These are phyloP conservation scores for Eulemur macaco DNA, from an alignment of 2,113 vertebrate species.

Conservation along the genomic window DNA sequence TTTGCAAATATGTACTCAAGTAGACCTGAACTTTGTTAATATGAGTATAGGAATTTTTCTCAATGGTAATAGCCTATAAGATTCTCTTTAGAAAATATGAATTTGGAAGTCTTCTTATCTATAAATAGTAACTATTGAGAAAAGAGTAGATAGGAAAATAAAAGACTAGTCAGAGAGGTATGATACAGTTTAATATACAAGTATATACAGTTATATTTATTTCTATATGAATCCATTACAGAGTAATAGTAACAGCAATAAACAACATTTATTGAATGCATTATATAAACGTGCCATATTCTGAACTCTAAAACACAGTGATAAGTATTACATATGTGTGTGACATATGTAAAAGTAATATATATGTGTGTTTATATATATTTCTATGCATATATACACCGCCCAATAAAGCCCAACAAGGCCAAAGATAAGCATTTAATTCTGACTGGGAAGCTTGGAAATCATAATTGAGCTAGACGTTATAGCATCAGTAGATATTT, in stretches of 20 bases:
- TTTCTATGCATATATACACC: background rate
- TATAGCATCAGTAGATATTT: background rate
- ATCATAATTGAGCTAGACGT: background rate
- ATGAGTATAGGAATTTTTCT: background rate
- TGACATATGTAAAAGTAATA: background rate
- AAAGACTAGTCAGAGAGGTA: background rate
- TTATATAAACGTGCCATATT: background rate
- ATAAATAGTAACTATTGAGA: background rate
- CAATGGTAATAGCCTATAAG: background rate
- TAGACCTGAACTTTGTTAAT: background rate
- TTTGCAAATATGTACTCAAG: background rate
- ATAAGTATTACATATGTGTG: background rate
- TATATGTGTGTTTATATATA: background rate
- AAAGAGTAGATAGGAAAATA: background rate
- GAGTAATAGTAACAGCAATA: background rate
- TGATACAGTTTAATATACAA: background rate
- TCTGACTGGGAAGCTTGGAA: background rate
- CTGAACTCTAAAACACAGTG: background rate
- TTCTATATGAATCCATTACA: background rate
- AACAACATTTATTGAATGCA: background rate
- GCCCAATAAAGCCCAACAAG: background rate
- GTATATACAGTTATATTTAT: background rate
- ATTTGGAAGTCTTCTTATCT: background rate
- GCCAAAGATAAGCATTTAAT: background rate
- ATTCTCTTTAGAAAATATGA: background rate